These are phyloP conservation scores for Polietes domitor DNA, from an alignment of 2,888 invertebrate species.

Conservation along the genomic window DNA sequence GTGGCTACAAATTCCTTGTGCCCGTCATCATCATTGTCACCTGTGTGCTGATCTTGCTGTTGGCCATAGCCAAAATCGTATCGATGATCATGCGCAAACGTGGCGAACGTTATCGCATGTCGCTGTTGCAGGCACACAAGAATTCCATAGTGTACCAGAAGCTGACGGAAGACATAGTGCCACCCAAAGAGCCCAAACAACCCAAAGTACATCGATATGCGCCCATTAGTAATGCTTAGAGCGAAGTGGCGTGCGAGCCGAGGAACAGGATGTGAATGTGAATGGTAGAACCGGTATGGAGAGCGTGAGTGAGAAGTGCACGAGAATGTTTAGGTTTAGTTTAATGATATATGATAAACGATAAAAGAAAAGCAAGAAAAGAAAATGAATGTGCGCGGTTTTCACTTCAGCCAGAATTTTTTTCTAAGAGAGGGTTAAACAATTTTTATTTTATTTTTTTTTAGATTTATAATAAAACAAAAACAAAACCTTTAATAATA, in stretches of 20 bases:
- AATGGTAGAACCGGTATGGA: background rate
- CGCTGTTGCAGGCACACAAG: constrained; percentile 79
- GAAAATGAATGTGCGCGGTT: background rate
- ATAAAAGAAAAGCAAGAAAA: background rate
- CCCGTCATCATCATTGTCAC: constrained; percentile 83
- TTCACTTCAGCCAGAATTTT: constrained; percentile 37
- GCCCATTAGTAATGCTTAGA: constrained; percentile 82
- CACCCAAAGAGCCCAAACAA: constrained; percentile 82
- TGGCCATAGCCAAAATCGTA: constrained; percentile 83
- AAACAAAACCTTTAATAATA: constrained; percentile 24
- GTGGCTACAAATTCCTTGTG: constrained; percentile 82
- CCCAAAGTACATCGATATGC: constrained; percentile 86
- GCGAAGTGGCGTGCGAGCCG: constrained; percentile 17
- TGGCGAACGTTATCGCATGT: constrained; percentile 81
- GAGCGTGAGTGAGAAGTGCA: background rate
- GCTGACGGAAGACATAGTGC: constrained; percentile 88
- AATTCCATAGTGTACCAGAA: constrained; percentile 87
- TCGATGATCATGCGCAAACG: constrained; percentile 82
- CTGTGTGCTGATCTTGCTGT: constrained; percentile 82
- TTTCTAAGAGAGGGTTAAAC: constrained; percentile 58
- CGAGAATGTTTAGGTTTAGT: constrained; percentile 26
- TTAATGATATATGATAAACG: constrained; percentile 18
- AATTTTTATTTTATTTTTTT: constrained; percentile 52
- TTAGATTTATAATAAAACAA: constrained; percentile 47
- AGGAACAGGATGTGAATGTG: constrained; percentile 1